Conservation (phyloP, 2,113 vertebrate genomes). For the Ciconia boyciana region DNA sequence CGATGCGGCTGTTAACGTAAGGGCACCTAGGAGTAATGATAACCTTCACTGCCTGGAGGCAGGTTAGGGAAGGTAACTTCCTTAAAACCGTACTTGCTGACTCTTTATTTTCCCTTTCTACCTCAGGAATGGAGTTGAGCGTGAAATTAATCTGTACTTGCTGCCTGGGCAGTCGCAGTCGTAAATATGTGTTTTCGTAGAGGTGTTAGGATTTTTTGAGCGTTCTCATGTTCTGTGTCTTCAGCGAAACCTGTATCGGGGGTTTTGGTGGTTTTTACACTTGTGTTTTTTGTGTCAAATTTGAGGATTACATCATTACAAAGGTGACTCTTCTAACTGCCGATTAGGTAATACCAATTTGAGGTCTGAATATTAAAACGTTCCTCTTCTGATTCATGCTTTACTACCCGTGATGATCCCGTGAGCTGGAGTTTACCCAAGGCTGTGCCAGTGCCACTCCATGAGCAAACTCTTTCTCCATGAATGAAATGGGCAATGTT, state of each 20-base stretch:
- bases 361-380: background rate
- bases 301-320: background rate
- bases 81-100: background rate
- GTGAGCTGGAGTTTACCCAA: background rate
- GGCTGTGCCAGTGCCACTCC: background rate
- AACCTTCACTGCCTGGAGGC: background rate
- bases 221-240: accelerated
- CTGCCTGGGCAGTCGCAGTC: background rate
- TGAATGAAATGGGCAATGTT: background rate
- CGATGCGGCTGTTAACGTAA: background rate
- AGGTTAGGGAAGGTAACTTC: background rate
- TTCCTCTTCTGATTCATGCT: background rate
- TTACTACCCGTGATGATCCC: background rate
- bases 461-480: background rate
- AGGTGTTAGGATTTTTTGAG: background rate
- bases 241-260: background rate
- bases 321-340: background rate
- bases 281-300: background rate
- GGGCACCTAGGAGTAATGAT: background rate
- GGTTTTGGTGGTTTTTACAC: background rate
- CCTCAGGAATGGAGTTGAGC: background rate
- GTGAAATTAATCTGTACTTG: background rate
- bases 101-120: background rate
- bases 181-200: background rate
- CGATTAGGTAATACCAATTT: background rate